Percentiles rank a stretch among this genome's conserved stretches.
Conservation (phyloP, 1,140 invertebrate species). For the Drosophila truncata region DNA sequence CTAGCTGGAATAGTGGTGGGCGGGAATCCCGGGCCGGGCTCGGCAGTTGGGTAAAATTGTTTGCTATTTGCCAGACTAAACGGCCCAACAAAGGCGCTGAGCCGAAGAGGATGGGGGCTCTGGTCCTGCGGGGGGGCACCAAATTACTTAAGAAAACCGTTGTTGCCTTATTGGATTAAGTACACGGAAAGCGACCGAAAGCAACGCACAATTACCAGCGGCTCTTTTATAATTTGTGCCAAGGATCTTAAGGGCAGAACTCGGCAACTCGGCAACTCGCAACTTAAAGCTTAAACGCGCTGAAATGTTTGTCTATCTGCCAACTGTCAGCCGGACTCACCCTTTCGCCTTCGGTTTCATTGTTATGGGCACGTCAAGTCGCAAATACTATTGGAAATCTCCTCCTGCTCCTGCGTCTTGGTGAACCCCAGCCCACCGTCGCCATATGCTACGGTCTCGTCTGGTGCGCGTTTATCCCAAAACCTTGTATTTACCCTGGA, state of each 20-base stretch:
- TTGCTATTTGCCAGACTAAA: constrained; percentile 78
- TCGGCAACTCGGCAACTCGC: not conserved
- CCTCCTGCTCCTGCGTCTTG: not conserved
- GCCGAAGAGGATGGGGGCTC: not conserved
- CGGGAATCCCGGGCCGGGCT: constrained; percentile 10
- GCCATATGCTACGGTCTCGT: constrained; percentile 40
- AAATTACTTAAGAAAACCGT: constrained; percentile 84
- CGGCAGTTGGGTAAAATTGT: constrained; percentile 64
- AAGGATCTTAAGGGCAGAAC: not conserved
- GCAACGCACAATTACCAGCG: constrained; percentile 78
- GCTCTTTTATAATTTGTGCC: constrained; percentile 76
- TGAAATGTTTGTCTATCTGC: constrained; percentile 56
- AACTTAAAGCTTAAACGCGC: constrained; percentile 36
- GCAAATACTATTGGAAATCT: constrained; percentile 51
- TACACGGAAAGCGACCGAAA: constrained; percentile 35
- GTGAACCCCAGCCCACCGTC: constrained; percentile 1
- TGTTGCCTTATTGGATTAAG: constrained; percentile 81
- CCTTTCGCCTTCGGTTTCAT: constrained; percentile 33
- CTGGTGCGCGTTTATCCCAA: constrained; percentile 42
- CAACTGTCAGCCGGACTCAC: constrained; percentile 7
- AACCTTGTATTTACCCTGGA: constrained; percentile 68
- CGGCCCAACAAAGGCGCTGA: constrained; percentile 68
- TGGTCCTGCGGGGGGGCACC: constrained; percentile 54
- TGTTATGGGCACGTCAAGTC: constrained; percentile 62
- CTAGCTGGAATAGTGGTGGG: constrained; percentile 15